phyloP scores from a whole-genome alignment of 2,888 invertebrate species.

The Elegia similella region DNA sequence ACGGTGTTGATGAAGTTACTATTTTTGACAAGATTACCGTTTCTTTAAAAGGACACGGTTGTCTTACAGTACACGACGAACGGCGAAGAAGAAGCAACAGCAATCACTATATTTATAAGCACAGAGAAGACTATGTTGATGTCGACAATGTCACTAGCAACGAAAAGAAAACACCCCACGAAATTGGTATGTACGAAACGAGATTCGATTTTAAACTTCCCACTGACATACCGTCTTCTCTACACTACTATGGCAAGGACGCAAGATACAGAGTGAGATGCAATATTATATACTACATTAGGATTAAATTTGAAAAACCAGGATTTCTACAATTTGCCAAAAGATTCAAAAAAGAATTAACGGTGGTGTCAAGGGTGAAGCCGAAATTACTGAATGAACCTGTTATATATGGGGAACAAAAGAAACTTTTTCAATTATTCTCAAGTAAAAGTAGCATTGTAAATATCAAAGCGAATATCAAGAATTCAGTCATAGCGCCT shows the following conservation, averaged over 20 bases:
- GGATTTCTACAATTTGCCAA: conserved; percentile 39
- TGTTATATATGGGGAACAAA: conserved; percentile 35
- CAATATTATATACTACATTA: conserved; percentile 39
- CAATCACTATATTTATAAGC: conserved; percentile 18
- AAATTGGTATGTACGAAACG: conserved; percentile 34
- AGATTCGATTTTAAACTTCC: conserved; percentile 40
- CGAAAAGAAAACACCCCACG: conserved; percentile 21
- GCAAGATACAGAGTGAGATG: conserved; percentile 28
- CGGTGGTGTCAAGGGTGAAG: conserved; percentile 35
- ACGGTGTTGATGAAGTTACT: conserved; percentile 38
- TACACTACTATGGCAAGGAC: conserved; percentile 25
- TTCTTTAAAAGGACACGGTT: conserved; percentile 37
- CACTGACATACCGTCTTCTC: conserved; percentile 34
- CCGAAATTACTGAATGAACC: conserved; percentile 35
- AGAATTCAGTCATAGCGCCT: conserved; percentile 33
- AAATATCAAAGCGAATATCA: conserved; percentile 36
- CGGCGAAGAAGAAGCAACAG: conserved; percentile 15
- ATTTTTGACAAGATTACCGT: conserved; percentile 35
- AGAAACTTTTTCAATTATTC: conserved; percentile 38
- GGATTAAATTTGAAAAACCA: conserved; percentile 41
- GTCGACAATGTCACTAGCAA: conserved; percentile 28
- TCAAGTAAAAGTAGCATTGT: conserved; percentile 34
- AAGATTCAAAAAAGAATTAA: conserved; percentile 39
- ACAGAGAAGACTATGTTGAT: conserved; percentile 32
- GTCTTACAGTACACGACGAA: conserved; percentile 21